Base-by-base conservation (phyloP, 2,888 invertebrate species). In the Drosophila antonietae region DNA sequence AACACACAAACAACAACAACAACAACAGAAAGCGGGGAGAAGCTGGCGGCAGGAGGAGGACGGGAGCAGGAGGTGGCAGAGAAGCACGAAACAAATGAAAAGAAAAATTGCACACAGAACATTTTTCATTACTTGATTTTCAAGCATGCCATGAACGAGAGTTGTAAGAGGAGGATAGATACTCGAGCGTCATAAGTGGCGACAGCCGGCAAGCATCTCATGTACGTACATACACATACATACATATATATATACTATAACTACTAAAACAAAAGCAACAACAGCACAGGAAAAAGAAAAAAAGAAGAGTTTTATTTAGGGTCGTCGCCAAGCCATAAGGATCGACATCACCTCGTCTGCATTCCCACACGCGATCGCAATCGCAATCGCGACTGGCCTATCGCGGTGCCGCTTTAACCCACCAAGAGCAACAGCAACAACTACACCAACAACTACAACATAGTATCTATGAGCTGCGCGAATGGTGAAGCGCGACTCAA, bases 171-270 rank as follows among this genome's bases (percentile, higher is more conserved):
- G 62, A 65, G 66, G 51, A 46, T 47, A 67, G 65, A 70, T 68
- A 55, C 78, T 64, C 47, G 71, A 62, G 67, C 66, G 66, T 61
- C 75, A 75, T 80, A 88, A 85, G 85, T 88, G 91, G 90, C 90
- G 91, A 91, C 90, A 91, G 91, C 91, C 84, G 90, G 89, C 90
- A 83, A 90, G 82, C 85, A 90, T 51, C 51, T 87, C 85, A 90
- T 82, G 90, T 88, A 90, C 84, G 20, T 53, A 37, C 23, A 23
- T 12, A 33, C 6, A 49, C 3, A 49, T 1, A 28, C 15, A 46
- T 3, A 46, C 2, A 15, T 8, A 15, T 8, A 23, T 46, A 33
- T 51, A 51, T 35, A 51, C 51, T 53, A 83, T 81, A 88, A 76
- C 70, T 71, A 70, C 23, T 35, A 28, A 49, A 51, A 53, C 52